Evolutionary conservation across 2,888 invertebrate species (phyloP).

Genomic region (Pseudolycoriella hygida): DNA sequence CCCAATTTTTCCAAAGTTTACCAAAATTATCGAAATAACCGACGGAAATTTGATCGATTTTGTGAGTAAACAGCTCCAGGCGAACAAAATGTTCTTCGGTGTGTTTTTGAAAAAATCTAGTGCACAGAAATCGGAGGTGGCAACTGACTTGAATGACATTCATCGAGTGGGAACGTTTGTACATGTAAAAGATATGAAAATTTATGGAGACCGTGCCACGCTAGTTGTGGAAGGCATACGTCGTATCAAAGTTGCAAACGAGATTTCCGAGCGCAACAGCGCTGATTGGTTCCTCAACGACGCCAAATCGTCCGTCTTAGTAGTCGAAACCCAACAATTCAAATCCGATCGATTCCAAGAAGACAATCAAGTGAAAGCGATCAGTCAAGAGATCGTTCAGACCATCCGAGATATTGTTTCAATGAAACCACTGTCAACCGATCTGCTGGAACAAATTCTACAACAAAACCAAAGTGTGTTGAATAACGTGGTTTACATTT

Average conservation of each 20-base stretch:
- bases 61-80: slow-evolving; percentile 77
- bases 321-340: slow-evolving; percentile 90
- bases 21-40: slow-evolving; percentile 89
- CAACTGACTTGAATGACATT: slow-evolving; percentile 67
- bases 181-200: slow-evolving; percentile 94
- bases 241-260: slow-evolving; percentile 63
- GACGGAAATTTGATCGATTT: slow-evolving; percentile 77
- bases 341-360: slow-evolving; percentile 73
- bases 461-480: slow-evolving; percentile 92
- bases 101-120: slow-evolving; percentile 88
- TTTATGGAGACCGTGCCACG: slow-evolving; percentile 73
- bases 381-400: slow-evolving; percentile 92
- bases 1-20: slow-evolving; percentile 95
- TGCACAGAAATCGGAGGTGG: slow-evolving; percentile 73
- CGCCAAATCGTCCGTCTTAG: slow-evolving; percentile 40
- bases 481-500: slow-evolving; percentile 94
- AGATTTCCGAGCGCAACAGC: slow-evolving; percentile 54
- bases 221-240: slow-evolving; percentile 92
- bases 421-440: slow-evolving; percentile 78
- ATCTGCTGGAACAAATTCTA: slow-evolving; percentile 91
- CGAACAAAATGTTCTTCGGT: slow-evolving; percentile 96
- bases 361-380: slow-evolving; percentile 89
- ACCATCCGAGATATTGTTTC: slow-evolving; percentile 95
- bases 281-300: slow-evolving; percentile 16
- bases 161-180: slow-evolving; percentile 89